Conservation (phyloP, 1,140 invertebrate species). For the Dendrolimus kikuchii region DNA sequence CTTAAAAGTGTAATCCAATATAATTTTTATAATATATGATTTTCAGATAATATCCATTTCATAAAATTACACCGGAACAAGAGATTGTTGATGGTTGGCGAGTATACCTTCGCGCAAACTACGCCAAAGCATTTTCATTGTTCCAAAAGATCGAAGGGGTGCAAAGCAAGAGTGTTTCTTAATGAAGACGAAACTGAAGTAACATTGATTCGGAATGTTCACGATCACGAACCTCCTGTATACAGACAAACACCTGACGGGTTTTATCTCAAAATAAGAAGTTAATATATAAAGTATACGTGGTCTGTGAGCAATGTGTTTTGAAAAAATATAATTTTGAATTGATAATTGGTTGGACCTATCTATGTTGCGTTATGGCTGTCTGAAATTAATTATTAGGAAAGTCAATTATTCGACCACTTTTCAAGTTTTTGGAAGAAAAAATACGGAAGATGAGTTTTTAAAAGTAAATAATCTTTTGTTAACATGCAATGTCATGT, state of each 20-base stretch:
- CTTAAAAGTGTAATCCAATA: neutral
- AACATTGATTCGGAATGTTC: constrained; percentile 15
- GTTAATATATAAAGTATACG: neutral
- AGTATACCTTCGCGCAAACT: constrained; percentile 23
- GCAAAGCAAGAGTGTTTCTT: constrained; percentile 33
- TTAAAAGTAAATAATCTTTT: no score
- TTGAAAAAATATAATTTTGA: no score
- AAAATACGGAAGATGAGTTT: no score
- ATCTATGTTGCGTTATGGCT: no score
- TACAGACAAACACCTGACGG: constrained; percentile 12
- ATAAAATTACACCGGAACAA: neutral
- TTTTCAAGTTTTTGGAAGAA: no score
- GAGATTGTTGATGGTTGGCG: constrained; percentile 12
- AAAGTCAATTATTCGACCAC: no score
- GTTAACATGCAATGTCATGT: no score
- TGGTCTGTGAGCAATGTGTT: no score
- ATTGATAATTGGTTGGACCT: no score
- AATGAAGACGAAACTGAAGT: constrained; percentile 20
- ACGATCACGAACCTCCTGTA: constrained; percentile 32
- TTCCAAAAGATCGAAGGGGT: constrained; percentile 36
- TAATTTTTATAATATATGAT: neutral
- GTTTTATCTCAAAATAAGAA: constrained; percentile 11
- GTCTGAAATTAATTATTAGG: no score
- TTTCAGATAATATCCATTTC: constrained; percentile 1
- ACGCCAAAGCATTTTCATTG: constrained; percentile 35